These are phyloP conservation scores for Coptotermes formosanus DNA, from an alignment of 1,140 invertebrate genomes.

Conservation along the genomic window DNA sequence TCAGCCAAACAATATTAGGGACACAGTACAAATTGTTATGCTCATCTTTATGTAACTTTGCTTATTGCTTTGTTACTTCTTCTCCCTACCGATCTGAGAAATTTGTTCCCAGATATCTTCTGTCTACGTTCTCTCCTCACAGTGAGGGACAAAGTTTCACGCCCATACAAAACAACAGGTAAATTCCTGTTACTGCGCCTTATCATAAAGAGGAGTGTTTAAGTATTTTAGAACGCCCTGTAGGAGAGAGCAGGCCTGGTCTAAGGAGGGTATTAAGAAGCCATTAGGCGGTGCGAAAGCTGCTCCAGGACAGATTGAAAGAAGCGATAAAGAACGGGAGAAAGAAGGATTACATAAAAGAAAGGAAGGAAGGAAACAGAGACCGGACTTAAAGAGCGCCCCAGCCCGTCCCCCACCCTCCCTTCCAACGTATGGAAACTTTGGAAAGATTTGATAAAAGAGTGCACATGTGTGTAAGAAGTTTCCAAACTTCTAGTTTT, in stretches of 20 bases:
- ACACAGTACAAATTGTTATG: too few species aligned
- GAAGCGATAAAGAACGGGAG: conserved; percentile 1
- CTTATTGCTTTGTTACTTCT: too few species aligned
- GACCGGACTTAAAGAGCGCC: too few species aligned
- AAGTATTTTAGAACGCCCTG: neutral
- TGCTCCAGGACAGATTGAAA: conserved; percentile 12
- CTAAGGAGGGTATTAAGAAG: conserved; percentile 10
- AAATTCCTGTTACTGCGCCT: too few species aligned
- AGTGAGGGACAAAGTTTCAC: too few species aligned
- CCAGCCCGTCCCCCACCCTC: neutral
- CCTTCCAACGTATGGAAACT: neutral
- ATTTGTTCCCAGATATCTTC: too few species aligned
- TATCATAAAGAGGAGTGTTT: neutral
- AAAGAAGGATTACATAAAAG: conserved; percentile 17
- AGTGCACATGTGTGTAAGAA: neutral
- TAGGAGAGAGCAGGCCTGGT: neutral
- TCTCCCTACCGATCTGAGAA: too few species aligned
- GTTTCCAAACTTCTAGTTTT: neutral
- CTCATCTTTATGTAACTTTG: too few species aligned
- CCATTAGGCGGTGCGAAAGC: conserved; percentile 1
- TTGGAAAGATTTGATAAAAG: neutral
- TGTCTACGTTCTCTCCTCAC: too few species aligned
- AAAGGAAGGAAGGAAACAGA: conserved; percentile 15
- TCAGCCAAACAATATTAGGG: too few species aligned
- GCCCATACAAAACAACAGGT: too few species aligned